Base-by-base conservation (phyloP, 2,888 invertebrate species). In the Agrotis puta region DNA sequence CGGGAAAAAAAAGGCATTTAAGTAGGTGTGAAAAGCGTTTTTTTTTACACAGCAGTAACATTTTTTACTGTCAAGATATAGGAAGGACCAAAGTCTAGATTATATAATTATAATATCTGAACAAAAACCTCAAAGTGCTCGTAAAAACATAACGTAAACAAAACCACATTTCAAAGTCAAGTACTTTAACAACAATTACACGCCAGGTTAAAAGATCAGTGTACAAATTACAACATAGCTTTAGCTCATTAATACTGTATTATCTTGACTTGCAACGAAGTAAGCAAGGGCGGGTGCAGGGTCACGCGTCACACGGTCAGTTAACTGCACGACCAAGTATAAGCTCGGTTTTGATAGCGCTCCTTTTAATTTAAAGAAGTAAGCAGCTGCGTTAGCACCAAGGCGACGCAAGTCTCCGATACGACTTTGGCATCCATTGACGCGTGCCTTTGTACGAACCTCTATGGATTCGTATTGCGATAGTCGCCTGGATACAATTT, bases 131-230 rank as follows among this genome's bases (percentile, higher is more conserved):
- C 47, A 24, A 24, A 6, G 14, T 56, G 6, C 47, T 24, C 47
- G 39, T 24, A 56, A 47, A 39, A 16, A 45, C 14, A 74, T 33
- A 39, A 53, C 50, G n/a, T 33, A 56, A 73, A 45, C 45, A 73
- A 45, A 3, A 58, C 47, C 22, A 47, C 63, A 45, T 48, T 39
- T 64, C 66, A 78, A 72, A 64, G 61, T 27, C 45, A 78, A 77
- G 64, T 66, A 54, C 9, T 18, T 39, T 20, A 54, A 47, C 18
- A 11, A 56, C 57, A 78, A 79, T 82, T 56, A 79, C 53, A 50
- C 11, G 54, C 64, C 43, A 48, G 83, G 79, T 79, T 64, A 54
- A 82, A 82, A 79, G 83, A 68, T 82, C 80, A 73, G 16, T 27
- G n/a, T 16, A 78, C 53, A 82, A 67, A 79, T 70, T 57, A 82